These are phyloP conservation scores for Epinotia demarniana DNA, from an alignment of 2,888 invertebrate species.

Conservation along the genomic window DNA sequence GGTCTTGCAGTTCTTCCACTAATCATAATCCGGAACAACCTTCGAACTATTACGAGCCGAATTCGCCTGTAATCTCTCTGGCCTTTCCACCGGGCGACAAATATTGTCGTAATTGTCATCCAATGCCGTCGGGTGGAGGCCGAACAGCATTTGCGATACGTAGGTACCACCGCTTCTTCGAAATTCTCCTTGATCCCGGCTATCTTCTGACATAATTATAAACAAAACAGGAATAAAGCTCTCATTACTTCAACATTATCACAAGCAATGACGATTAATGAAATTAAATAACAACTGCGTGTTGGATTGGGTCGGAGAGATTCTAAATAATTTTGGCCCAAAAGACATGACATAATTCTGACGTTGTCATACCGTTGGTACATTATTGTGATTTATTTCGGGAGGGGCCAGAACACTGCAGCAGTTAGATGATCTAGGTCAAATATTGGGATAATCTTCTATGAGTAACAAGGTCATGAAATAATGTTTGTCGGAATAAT, in stretches of 20 bases:
- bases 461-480: constrained; percentile 32
- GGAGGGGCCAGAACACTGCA: constrained; percentile 40
- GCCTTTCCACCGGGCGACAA: constrained; percentile 45
- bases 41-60: constrained; percentile 45
- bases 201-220: constrained; percentile 9
- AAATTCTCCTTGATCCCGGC: constrained; percentile 35
- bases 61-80: constrained; percentile 47
- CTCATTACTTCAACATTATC: not conserved
- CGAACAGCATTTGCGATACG: constrained; percentile 38
- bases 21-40: constrained; percentile 43
- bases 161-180: constrained; percentile 22
- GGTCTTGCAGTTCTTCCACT: constrained; percentile 42
- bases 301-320: not conserved
- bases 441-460: constrained; percentile 41
- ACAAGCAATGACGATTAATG: not conserved
- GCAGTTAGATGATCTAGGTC: constrained; percentile 41
- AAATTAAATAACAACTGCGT: not conserved
- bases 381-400: constrained; percentile 44
- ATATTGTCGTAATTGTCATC: constrained; percentile 44
- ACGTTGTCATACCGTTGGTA: constrained; percentile 33
- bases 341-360: constrained; percentile 28
- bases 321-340: constrained; percentile 14
- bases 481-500: constrained; percentile 5
- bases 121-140: constrained; percentile 46
- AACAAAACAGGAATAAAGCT: constrained; percentile 3